phyloP scores from a whole-genome alignment of 1,140 invertebrate species.

The Aphelinus atriplicis region DNA sequence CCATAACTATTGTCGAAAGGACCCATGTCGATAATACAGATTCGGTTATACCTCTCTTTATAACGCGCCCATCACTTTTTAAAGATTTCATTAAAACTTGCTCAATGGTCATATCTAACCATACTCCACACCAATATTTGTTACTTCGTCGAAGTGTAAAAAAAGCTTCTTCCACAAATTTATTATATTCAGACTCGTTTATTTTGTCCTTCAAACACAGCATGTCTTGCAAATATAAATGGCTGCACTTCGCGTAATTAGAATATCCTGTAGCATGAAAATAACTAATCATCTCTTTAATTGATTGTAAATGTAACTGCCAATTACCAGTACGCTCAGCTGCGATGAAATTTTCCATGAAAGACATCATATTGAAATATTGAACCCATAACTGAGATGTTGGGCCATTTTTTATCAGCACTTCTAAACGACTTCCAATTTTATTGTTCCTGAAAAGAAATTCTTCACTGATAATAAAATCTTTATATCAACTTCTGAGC shows the following conservation, averaged over 20 bases:
- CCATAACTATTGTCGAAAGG: not conserved
- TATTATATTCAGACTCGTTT: slow-evolving; percentile 47
- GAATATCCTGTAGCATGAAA: slow-evolving; percentile 43
- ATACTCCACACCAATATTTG: slow-evolving; percentile 52
- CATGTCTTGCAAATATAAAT: slow-evolving; percentile 51
- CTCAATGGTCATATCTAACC: slow-evolving; percentile 48
- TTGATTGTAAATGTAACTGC: slow-evolving; percentile 26
- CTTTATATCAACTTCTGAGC: too few species aligned
- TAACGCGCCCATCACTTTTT: slow-evolving; percentile 50
- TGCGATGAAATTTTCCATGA: slow-evolving; percentile 38
- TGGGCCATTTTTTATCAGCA: slow-evolving; percentile 39
- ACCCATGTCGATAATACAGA: slow-evolving; percentile 42
- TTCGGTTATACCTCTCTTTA: slow-evolving; percentile 47
- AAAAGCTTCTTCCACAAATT: slow-evolving; percentile 45
- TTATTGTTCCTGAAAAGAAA: not conserved
- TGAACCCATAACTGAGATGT: slow-evolving; percentile 49
- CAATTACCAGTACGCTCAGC: slow-evolving; percentile 42
- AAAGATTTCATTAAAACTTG: slow-evolving; percentile 48
- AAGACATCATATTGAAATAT: slow-evolving; percentile 33
- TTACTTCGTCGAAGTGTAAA: slow-evolving; percentile 50
- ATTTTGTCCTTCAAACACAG: slow-evolving; percentile 42
- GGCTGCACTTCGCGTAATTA: slow-evolving; percentile 36
- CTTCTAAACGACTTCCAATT: not conserved
- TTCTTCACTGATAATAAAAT: too few species aligned
- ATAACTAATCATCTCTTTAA: slow-evolving; percentile 46